Percentiles rank a stretch among this genome's conserved stretches.
These are phyloP conservation scores for Ecliptopera silaceata DNA, from an alignment of 2,888 invertebrate genomes.

Conservation along the genomic window DNA sequence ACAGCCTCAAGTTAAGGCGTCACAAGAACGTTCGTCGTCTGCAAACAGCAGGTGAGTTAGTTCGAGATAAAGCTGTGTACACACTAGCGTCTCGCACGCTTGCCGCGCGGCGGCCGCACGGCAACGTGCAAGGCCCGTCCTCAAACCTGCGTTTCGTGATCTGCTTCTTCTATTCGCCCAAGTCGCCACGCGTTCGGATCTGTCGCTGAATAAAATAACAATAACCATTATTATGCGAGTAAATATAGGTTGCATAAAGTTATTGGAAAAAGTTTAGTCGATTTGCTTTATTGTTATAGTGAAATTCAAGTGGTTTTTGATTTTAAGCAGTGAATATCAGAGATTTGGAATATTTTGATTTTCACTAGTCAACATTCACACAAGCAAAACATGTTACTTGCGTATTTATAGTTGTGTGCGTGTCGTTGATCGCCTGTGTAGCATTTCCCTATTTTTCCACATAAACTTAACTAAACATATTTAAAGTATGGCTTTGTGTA, in stretches of 20 bases:
- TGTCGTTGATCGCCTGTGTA: constrained; percentile 42
- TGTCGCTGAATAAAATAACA: constrained; percentile 73
- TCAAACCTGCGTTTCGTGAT: constrained; percentile 92
- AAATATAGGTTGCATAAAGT: background rate
- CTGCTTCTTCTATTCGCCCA: constrained; percentile 91
- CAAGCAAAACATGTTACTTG: constrained; percentile 47
- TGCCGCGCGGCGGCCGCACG: constrained; percentile 51
- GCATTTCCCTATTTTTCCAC: background rate
- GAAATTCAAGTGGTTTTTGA: constrained; percentile 4
- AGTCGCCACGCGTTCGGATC: constrained; percentile 92
- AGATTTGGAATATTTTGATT: constrained; percentile 2
- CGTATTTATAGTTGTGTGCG: constrained; percentile 40
- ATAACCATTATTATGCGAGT: background rate
- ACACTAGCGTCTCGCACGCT: constrained; percentile 52
- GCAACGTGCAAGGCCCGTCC: constrained; percentile 68
- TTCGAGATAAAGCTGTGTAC: constrained; percentile 18
- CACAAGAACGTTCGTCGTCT: background rate
- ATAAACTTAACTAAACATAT: background rate
- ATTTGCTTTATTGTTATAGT: constrained; percentile 1
- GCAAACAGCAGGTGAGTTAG: background rate
- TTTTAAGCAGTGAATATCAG: constrained; percentile 18
- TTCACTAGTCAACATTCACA: constrained; percentile 54
- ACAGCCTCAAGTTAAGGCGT: background rate
- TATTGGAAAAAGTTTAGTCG: background rate
- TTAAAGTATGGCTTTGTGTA: constrained; percentile 13